Evolutionary conservation across 2,113 vertebrate species (phyloP), one percentile per base, ranked within the genome.

Genomic region (Centropristis striata): DNA sequence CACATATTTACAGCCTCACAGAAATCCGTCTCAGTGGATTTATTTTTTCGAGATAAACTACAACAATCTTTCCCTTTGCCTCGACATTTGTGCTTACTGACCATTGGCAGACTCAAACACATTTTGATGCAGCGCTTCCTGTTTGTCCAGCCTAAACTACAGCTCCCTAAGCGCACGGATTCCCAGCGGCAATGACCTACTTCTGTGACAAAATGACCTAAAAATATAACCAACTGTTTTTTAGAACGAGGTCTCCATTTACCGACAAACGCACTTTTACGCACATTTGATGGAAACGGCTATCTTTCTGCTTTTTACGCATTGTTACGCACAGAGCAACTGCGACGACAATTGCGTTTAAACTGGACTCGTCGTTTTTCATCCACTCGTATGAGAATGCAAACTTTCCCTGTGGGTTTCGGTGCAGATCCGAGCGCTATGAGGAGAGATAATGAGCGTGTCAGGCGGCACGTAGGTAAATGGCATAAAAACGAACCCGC

Each of bases 1-100:
- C 96, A 97, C 95, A 96, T 5, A 86, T 4, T 47, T n/a, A 27
- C 16, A 58, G 36, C 15, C 42, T 6, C 39, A 42, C 12, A 77
- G 21, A 69, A 32, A 70, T 65, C 5, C 8, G 16, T 18, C 12
- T 44, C 28, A 25, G 25, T 9, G 14, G 53, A 64, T 1, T 4
- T 0, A 1, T 5, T 36, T 9, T 14, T 28, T 1, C 1, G 3
- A 25, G 7, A 53, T 21, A 8, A 16, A 54, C 10, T 4, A 2
- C 23, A 23, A 4, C 27, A 46, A 3, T 18, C 20, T 0, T 49
- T 14, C 20, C 12, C 14, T 9, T 23, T 39, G 12, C 18, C 32
- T 4, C 9, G 4, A 53, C 14, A 37, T 37, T 15, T 28, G 8
- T 51, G 47, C n/a, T 69, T 13, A 23, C 32, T 49, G 14, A 14